phyloP scores from a whole-genome alignment of 2,113 vertebrate species.

The Aspiorhynchus laticeps region DNA sequence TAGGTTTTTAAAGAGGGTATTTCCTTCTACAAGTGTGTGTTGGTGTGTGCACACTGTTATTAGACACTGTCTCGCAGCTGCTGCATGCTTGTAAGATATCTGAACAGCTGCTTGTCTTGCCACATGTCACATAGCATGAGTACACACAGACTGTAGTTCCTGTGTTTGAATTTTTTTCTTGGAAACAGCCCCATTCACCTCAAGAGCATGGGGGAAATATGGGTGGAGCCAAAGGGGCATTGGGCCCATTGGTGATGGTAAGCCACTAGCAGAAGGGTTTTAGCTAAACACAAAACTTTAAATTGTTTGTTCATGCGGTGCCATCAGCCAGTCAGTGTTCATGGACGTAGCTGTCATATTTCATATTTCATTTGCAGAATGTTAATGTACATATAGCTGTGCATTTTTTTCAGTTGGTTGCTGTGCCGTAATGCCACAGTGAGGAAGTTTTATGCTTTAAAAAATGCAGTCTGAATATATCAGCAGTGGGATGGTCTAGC shows the following conservation, averaged over 20 bases:
- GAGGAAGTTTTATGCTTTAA: constrained; percentile 48
- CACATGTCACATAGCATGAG: constrained; percentile 13
- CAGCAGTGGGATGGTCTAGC: constrained; percentile 11
- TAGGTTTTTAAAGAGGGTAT: background rate
- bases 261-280: background rate
- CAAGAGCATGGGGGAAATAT: background rate
- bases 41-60: constrained; percentile 16
- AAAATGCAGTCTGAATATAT: constrained; percentile 42
- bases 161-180: background rate
- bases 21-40: constrained; percentile 25
- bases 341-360: too few species aligned
- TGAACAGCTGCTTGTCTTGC: constrained; percentile 17
- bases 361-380: too few species aligned
- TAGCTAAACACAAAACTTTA: background rate
- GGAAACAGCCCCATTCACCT: background rate
- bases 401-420: background rate
- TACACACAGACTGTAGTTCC: constrained; percentile 6
- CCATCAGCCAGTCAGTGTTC: background rate
- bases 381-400: background rate
- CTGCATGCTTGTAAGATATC: constrained; percentile 30
- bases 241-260: background rate
- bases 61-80: constrained; percentile 32
- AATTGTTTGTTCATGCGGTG: background rate
- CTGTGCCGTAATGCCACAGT: constrained; percentile 39
- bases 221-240: background rate